Base-by-base conservation (phyloP, 1,140 invertebrate species). In the Drosophila guanche region DNA sequence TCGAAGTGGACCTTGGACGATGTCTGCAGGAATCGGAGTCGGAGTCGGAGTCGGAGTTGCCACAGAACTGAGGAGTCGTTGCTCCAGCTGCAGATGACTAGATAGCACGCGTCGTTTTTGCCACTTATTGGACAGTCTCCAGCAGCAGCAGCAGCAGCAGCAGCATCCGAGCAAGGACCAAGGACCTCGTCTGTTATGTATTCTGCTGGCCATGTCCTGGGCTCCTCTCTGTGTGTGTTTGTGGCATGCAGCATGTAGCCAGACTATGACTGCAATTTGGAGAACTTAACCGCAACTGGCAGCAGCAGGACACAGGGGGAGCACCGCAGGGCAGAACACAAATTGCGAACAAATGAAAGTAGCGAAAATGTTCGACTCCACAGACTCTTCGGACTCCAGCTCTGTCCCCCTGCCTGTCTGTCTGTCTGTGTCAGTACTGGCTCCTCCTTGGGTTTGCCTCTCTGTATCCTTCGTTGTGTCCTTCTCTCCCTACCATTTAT, bases 261-360 rank as follows among this genome's bases (percentile, higher is more conserved):
- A 85, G 80, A 77, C 80, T 80, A 45, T 75, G 83, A 88, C 83
- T 86, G 81, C 81, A 86, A 86, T 86, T 86, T 83, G 78, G 83
- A 78, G 83, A 86, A 88, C 81, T 86, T 86, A 86, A 86, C 81
- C 81, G 78, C 81, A 86, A 69, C 66, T 69, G 66, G 47, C 79
- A 63, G 59, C 41, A 42, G 47, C 10, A 33, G 7, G 22, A 48
- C 42, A 10, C 22, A 22, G 57, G 33, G 72, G 43, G 60, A 50
- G 41, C 55, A 85, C 81, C 77, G 81, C 81, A 85, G 81, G 81
- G 77, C 81, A 85, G 73, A 63, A 86, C 81, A 59, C 81, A 85
- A 85, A 85, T 85, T 80, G 81, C 71, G 81, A 85, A 85, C 81
- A 85, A 85, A 85, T 85, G 81, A 85, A 85, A 86, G 81, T 85